Base-by-base conservation (phyloP, 2,797 vertebrate genomes). In the Gobionotothen gibberifrons region DNA sequence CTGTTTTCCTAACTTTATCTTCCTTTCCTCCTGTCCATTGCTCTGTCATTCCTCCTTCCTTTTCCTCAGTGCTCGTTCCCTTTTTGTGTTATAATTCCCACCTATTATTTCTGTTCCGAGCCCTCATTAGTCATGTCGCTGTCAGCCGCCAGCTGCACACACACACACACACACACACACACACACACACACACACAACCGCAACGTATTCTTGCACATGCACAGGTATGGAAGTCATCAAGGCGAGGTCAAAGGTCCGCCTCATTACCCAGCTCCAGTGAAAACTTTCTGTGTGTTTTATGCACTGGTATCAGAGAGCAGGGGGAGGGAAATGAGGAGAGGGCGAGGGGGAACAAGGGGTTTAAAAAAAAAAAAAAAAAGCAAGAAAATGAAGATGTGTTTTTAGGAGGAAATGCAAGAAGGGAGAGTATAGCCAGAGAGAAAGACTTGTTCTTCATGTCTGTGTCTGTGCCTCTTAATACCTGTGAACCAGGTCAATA, bases 161-260 rank as follows among this genome's bases (percentile, higher is more conserved):
- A 61, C 79, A 76, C 78, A 78, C 67, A 70, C 77, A 80, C 65
- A 72, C 57, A 68, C 75, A 70, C 68, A 71, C 57, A 70, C 75
- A 70, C 68, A 65, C 59, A 74, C 72, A 69, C 81, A 82, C 81
- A 72, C 26, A 80, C 66, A 74, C 66, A 83, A 43, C 64, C 66
- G 17, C 88, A 91, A 36, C 61, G 56, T 90, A 90, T 86, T 81
- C 84, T 93, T 95, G 93, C 95, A 96, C 96, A 95, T 95, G 94
- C 94, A 95, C 95, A 96, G 96, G 97, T 97, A 97, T 98, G 97
- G 97, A 98, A 98, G 95, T 97, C 97, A 98, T 99, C 97, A 99
- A 94, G 85, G 92, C 80, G 12, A 86, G 95, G 97, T 96, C 96
- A 97, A 93, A 98, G 97, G 97, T 96, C 96, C 89, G 92, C 92